A percentile compares a stretch with the other conserved stretches of the same genome.
Evolutionary conservation across 2,113 vertebrate genomes (phyloP).

Genomic region (Forbesichthys papilliferus): DNA sequence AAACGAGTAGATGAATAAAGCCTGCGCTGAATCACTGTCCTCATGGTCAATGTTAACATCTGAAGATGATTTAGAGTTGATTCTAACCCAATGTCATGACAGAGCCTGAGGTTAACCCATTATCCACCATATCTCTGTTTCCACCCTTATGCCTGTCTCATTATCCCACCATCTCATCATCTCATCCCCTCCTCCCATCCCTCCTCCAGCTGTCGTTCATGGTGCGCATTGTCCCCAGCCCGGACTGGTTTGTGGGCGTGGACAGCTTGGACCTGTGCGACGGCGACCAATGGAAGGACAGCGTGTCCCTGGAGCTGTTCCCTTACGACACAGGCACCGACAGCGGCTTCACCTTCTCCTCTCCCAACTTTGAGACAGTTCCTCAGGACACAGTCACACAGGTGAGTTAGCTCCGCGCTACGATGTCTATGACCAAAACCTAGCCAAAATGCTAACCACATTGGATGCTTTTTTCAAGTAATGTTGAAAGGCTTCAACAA

Average conservation of each 20-base stretch:
- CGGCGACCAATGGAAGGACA: constrained; percentile 85
- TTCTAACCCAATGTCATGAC: neutral
- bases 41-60: neutral
- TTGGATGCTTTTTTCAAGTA: no score
- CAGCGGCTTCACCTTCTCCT: constrained; percentile 97
- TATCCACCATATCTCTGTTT: neutral
- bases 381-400: constrained; percentile 90
- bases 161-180: neutral
- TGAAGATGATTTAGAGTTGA: neutral
- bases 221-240: constrained; percentile 90
- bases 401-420: constrained; percentile 62
- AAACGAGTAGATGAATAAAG: no score
- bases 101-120: neutral
- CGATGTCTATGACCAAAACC: no score
- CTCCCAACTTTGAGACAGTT: constrained; percentile 96
- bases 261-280: constrained; percentile 89
- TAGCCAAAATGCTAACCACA: no score
- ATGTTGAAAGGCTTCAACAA: no score
- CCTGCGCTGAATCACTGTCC: no score
- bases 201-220: constrained; percentile 87
- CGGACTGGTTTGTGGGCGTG: constrained; percentile 95
- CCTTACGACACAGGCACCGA: constrained; percentile 95
- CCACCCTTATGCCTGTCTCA: neutral
- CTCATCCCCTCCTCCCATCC: neutral
- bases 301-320: constrained; percentile 81